Evolutionary conservation across 2,113 vertebrate species (phyloP), one percentile per base, ranked within the genome.

Genomic region (Rhabdornis inornatus): DNA sequence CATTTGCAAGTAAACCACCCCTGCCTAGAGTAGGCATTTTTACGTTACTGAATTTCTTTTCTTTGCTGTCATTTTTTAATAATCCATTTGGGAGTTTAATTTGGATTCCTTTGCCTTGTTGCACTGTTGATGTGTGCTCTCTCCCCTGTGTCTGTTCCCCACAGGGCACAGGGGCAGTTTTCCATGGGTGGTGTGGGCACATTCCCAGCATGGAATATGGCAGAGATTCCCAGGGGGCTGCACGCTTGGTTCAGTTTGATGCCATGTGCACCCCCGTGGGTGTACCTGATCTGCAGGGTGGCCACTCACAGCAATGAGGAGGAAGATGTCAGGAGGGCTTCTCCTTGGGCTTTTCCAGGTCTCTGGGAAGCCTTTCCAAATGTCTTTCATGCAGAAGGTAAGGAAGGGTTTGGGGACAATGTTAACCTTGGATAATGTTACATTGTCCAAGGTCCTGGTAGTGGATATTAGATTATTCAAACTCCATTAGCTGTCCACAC

Each of bases 251-350:
- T 31, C 59, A 10, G 9, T 40, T 31, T 12, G 80, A 21, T 42
- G 72, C 76, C 52, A 15, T 0, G 1, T 27, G 24, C 35, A 10
- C 1, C 5, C 5, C 40, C 15, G 0, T 1, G 39, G 21, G 2
- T 10, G 42, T 35, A 6, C 13, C 35, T 63, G 13, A 19, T 22
- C 44, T 45, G 52, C 27, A 39, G 35, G 21, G 45, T 15, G 45
- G 3, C 2, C 44, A 9, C 39, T 47, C 4, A 0, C 47, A 45
- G 63, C 0, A 3, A 0, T 16, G 22, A 2, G 6, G 28, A 55
- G 40, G 21, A 30, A 56, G 30, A 44, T 22, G 27, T 6, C 64
- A 42, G 40, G 12, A 78, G 22, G 10, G 35, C 35, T 86, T 49
- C 33, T 78, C 45, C 57, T 15, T 33, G 71, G 25, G 12, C 39